These are phyloP conservation scores for Spilogale gracilis DNA, from an alignment of 2,113 vertebrate genomes.

Conservation along the genomic window DNA sequence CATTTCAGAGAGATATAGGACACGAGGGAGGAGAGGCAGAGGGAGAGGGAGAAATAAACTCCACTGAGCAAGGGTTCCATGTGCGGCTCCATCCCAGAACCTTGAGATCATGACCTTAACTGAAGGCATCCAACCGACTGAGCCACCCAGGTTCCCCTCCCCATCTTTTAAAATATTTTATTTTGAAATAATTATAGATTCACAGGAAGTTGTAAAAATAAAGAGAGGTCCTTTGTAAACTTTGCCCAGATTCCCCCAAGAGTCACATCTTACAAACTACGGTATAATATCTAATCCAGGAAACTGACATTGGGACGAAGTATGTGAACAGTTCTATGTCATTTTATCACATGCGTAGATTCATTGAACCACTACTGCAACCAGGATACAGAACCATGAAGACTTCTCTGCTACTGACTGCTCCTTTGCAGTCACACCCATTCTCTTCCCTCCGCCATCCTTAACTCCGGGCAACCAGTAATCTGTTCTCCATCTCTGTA, in stretches of 20 bases:
- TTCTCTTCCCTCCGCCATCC: background rate
- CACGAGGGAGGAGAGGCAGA: background rate
- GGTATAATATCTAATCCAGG: background rate
- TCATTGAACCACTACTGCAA: background rate
- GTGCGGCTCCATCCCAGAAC: background rate
- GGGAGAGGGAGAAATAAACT: background rate
- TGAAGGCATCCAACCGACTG: background rate
- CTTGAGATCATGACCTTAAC: background rate
- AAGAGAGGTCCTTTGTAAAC: conserved; percentile 39
- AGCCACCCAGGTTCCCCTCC: background rate
- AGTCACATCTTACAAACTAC: background rate
- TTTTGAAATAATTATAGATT: conserved; percentile 58
- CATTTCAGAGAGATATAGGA: background rate
- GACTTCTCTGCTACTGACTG: background rate
- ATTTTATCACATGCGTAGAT: background rate
- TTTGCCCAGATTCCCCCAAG: background rate
- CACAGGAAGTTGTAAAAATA: conserved; percentile 52
- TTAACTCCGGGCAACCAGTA: conserved; percentile 24
- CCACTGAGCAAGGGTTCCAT: background rate
- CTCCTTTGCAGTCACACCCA: background rate
- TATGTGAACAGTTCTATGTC: background rate
- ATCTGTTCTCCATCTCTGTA: conserved; percentile 50
- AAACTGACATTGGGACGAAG: background rate
- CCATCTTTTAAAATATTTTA: conserved; percentile 10
- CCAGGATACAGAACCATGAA: background rate